These are phyloP conservation scores for Acipenser oxyrinchus DNA, from an alignment of 2,797 vertebrate genomes.

Conservation along the genomic window DNA sequence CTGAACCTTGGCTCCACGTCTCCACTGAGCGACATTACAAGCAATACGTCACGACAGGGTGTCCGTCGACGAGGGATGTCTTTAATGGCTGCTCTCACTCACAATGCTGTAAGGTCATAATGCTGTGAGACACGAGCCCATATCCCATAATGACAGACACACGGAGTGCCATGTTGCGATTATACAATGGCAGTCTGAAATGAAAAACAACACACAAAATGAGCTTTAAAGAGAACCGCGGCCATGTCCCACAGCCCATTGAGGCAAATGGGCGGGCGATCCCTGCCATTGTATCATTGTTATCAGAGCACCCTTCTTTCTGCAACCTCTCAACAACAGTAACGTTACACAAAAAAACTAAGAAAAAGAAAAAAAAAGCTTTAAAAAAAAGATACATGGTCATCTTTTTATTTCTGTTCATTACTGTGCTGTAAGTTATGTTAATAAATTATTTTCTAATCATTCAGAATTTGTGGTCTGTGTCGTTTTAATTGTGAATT, in stretches of 20 bases:
- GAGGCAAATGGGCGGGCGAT: no score
- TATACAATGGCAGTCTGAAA: no score
- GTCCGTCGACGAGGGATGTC: no score
- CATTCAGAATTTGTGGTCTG: conserved; percentile 31
- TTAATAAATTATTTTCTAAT: conserved; percentile 71
- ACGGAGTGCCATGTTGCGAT: no score
- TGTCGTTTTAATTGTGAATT: background rate
- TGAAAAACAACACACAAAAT: no score
- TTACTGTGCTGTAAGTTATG: conserved; percentile 54
- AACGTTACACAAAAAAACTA: conserved; percentile 22
- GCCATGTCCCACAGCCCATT: no score
- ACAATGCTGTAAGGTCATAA: no score
- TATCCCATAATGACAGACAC: no score
- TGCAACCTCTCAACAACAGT: conserved; percentile 12
- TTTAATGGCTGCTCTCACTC: no score
- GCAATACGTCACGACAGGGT: no score
- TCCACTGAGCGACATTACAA: no score
- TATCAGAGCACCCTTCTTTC: background rate
- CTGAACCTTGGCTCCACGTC: background rate
- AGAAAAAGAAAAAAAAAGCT: conserved; percentile 6
- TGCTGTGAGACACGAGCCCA: conserved; percentile 17
- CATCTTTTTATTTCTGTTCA: conserved; percentile 45
- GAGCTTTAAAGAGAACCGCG: no score
- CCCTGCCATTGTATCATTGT: background rate
- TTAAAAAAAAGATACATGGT: conserved; percentile 26